A percentile compares a stretch with the other conserved stretches of the same genome.
Evolutionary conservation across 2,797 vertebrate genomes (phyloP).

Genomic region (Threskiornis aethiopicus): DNA sequence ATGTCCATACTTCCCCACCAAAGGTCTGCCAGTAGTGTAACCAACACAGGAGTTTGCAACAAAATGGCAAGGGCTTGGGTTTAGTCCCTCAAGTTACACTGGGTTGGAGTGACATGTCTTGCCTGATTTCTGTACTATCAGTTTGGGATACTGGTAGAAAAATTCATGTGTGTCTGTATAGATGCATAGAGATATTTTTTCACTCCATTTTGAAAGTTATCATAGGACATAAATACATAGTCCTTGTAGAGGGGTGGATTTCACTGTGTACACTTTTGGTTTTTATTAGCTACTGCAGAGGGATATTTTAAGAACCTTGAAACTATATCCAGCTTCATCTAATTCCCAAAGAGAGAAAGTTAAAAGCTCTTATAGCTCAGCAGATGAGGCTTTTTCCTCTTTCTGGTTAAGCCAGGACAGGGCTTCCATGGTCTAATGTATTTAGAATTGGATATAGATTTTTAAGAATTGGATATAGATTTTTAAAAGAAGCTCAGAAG

Average conservation of each 20-base stretch:
- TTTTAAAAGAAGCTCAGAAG: slow-evolving; percentile 18
- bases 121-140: not conserved
- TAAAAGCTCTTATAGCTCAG: not conserved
- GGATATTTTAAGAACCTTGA: not conserved
- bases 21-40: not conserved
- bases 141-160: not conserved
- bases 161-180: not conserved
- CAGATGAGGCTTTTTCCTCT: not conserved
- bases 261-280: not conserved
- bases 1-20: not conserved
- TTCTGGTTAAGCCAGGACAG: not conserved
- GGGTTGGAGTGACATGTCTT: not conserved
- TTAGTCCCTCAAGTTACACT: not conserved
- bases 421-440: not conserved
- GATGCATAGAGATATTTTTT: not conserved
- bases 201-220: not conserved
- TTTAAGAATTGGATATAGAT: slow-evolving; percentile 49
- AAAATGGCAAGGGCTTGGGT: not conserved
- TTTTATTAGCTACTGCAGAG: not conserved
- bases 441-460: slow-evolving; percentile 57
- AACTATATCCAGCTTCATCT: not conserved
- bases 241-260: not conserved
- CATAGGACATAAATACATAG: not conserved
- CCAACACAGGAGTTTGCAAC: not conserved
- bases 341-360: not conserved